phyloP scores from a whole-genome alignment of 92 coral and sea anemone species.

The Umimayanthus chanpuru region DNA sequence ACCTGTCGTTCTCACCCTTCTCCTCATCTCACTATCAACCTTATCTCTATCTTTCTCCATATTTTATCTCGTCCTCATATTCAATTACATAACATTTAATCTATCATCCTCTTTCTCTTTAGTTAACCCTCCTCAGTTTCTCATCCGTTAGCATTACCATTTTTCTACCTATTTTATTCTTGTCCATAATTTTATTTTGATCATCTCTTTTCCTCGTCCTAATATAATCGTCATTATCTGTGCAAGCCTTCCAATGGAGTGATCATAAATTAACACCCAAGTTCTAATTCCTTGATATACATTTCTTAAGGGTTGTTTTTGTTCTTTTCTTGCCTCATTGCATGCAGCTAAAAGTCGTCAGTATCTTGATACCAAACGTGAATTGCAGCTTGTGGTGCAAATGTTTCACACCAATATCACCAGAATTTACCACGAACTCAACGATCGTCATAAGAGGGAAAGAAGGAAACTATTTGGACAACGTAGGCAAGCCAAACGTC shows the following conservation, averaged over 20 bases:
- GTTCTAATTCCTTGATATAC: too few relatives aligned
- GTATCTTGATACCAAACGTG: background rate
- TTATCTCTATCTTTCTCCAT: background rate
- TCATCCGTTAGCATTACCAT: background rate
- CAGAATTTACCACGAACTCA: background rate
- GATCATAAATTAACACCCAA: too few relatives aligned
- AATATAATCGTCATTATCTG: background rate
- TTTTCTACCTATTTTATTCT: background rate
- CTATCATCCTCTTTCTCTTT: background rate
- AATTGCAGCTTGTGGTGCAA: slow-evolving; percentile 7
- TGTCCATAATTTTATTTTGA: too few relatives aligned
- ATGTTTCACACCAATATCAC: background rate
- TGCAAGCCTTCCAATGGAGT: too few relatives aligned
- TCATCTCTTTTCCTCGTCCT: background rate
- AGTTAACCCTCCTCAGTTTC: background rate
- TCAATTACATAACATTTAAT: background rate
- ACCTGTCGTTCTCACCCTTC: background rate
- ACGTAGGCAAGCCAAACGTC: background rate
- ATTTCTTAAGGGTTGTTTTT: background rate
- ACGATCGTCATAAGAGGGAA: background rate
- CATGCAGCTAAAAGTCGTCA: background rate
- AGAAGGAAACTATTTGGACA: background rate
- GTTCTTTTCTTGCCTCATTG: background rate
- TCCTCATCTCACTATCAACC: too few relatives aligned
- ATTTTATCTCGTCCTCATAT: background rate